A percentile compares a stretch with the other conserved stretches of the same genome.
Conservation (phyloP, 2,888 invertebrate species). For the Ctena decussata region DNA sequence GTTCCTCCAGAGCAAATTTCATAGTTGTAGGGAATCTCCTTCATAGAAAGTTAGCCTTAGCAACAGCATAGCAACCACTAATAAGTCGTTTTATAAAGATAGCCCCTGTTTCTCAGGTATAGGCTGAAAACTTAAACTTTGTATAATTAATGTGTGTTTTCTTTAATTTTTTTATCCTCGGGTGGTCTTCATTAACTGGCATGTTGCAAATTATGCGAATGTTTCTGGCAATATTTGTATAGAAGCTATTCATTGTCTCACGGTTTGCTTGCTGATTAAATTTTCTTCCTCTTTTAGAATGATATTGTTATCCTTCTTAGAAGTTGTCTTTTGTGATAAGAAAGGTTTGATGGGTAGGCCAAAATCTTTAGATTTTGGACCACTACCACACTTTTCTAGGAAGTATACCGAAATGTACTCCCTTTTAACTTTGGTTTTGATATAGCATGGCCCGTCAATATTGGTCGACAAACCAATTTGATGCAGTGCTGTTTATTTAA, state of each 20-base stretch:
- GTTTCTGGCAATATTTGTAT: slow-evolving; percentile 28
- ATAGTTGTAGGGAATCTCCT: too few relatives aligned
- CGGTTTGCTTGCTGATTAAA: background rate
- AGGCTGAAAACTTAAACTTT: background rate
- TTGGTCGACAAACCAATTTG: too few relatives aligned
- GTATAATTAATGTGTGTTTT: background rate
- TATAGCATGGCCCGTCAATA: too few relatives aligned
- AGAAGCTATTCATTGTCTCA: slow-evolving; percentile 13
- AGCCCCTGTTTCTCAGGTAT: background rate
- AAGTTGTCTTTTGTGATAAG: background rate
- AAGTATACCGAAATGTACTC: slow-evolving; percentile 8
- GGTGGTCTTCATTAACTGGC: background rate
- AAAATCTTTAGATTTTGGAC: slow-evolving; percentile 22
- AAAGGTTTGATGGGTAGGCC: background rate
- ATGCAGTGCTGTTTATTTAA: too few relatives aligned
- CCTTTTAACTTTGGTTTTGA: background rate
- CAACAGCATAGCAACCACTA: too few relatives aligned
- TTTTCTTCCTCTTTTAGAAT: slow-evolving; percentile 16
- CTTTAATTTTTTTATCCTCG: background rate
- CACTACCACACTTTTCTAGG: slow-evolving; percentile 6
- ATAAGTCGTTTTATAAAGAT: too few relatives aligned
- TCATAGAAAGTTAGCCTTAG: too few relatives aligned
- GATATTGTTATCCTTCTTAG: background rate
- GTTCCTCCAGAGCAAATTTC: too few relatives aligned
- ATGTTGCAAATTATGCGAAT: slow-evolving; percentile 9